Evolutionary conservation across 2,797 vertebrate genomes (phyloP).

Genomic region (Aulostomus chinensis): DNA sequence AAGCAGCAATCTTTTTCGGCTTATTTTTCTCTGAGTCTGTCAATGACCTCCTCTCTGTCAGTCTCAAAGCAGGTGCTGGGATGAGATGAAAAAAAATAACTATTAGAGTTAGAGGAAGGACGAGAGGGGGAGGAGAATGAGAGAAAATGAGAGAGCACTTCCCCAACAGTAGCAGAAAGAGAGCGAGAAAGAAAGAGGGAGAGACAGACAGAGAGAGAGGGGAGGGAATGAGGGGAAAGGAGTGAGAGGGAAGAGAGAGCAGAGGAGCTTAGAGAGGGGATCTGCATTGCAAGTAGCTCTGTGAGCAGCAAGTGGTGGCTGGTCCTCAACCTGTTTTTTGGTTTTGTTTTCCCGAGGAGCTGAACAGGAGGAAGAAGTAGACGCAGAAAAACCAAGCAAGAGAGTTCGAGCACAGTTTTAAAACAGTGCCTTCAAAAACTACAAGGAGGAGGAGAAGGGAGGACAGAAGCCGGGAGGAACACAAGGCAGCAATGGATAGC

Average conservation of each 20-base stretch:
- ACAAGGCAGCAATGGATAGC: conserved; percentile 81
- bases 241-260: conserved; percentile 54
- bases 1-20: too few relatives aligned
- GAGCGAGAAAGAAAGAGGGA: conserved; percentile 18
- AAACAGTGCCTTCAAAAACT: conserved; percentile 7
- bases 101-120: conserved; percentile 67
- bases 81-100: conserved; percentile 79
- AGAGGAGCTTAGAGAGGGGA: conserved; percentile 65
- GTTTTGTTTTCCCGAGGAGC: conserved; percentile 27
- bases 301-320: conserved; percentile 67
- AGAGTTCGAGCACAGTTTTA: conserved; percentile 12
- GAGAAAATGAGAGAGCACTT: conserved; percentile 63
- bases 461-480: conserved; percentile 72
- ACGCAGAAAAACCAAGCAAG: conserved; percentile 13
- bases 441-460: conserved; percentile 26
- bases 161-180: conserved; percentile 64
- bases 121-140: conserved; percentile 58
- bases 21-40: conserved; percentile 34
- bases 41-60: conserved; percentile 33
- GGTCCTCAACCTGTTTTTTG: conserved; percentile 59
- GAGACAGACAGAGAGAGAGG: conserved; percentile 22
- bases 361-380: conserved; percentile 18
- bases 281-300: conserved; percentile 75
- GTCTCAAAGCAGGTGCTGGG: conserved; percentile 77
- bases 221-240: conserved; percentile 47